Evolutionary conservation across 2,797 vertebrate genomes (phyloP), one percentile per base, ranked within the genome.

Genomic region (Thunnus albacares): DNA sequence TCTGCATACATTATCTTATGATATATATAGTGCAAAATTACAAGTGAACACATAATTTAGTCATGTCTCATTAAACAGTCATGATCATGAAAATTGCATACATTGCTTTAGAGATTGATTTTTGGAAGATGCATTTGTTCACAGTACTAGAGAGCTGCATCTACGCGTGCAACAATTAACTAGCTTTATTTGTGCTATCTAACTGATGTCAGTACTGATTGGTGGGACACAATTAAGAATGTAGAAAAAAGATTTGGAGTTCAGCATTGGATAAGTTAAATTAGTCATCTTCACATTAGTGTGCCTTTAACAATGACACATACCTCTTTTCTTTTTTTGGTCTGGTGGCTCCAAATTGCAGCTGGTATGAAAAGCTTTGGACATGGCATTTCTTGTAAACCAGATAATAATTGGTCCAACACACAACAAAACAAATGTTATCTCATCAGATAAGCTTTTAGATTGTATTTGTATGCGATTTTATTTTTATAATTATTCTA

Each of bases 51-150:
- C 52, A 22, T 30, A 56, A 49, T 24, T 18, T 33, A 73, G 59
- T 35, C 56, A 67, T 49, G 65, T 63, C 60, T 73, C 70, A 85
- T 83, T 78, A 75, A 58, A 70, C 58, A 76, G 70, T 63, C 65
- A 77, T 43, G 58, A 56, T 57, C 71, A 58, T 38, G 47, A 55
- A 64, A 70, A 82, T 63, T 11, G 49, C 55, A 71, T 30, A 38
- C 78, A 65, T 52, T 63, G 72, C 60, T 71, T 60, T 41, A 45
- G 65, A 20, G 35, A 56, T 58, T 70, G 49, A 77, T 70, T 74
- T 70, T 58, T 55, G 61, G 47, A 41, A 22, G 71, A 65, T 20
- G 28, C 57, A 71, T 71, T 76, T 47, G n/a, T 26, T 60, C 3
- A 9, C 33, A 43, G 33, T 30, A 38, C 12, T 26, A 26, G 35